These are phyloP conservation scores for Tringa solitaria DNA, from an alignment of 2,113 vertebrate genomes.

Conservation along the genomic window DNA sequence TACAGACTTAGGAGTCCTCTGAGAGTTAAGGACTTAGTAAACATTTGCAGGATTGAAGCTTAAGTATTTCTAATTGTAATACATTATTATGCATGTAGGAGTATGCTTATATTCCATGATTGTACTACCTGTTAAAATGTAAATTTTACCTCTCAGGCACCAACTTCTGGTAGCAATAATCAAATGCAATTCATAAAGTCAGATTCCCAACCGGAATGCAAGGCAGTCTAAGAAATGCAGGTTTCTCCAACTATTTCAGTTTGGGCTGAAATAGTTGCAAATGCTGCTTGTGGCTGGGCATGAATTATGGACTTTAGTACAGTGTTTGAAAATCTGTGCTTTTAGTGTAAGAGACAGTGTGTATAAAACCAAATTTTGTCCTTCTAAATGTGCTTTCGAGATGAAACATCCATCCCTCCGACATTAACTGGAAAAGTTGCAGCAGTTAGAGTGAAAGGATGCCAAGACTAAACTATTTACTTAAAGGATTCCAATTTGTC, in stretches of 20 bases:
- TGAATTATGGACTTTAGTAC: constrained; percentile 28
- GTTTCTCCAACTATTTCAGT: background rate
- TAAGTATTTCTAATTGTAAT: background rate
- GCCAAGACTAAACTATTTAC: constrained; percentile 68
- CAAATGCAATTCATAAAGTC: background rate
- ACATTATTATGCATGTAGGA: background rate
- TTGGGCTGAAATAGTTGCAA: background rate
- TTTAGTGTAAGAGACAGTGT: constrained; percentile 36
- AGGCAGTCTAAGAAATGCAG: background rate
- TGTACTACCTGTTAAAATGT: background rate
- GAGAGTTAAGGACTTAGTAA: background rate
- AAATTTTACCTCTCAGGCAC: background rate
- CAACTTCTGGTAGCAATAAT: background rate
- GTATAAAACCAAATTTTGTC: constrained; percentile 38
- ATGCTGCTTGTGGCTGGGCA: background rate
- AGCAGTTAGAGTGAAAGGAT: constrained; percentile 57
- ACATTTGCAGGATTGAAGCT: background rate
- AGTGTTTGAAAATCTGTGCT: constrained; percentile 54
- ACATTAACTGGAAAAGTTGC: constrained; percentile 57
- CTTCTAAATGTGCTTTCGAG: constrained; percentile 30
- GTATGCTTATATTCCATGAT: background rate
- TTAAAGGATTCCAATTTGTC: constrained; percentile 64
- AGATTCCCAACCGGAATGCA: background rate
- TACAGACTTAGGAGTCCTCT: background rate
- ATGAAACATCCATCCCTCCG: background rate